Conservation (phyloP, 2,113 vertebrate species). For the Colius striatus region DNA sequence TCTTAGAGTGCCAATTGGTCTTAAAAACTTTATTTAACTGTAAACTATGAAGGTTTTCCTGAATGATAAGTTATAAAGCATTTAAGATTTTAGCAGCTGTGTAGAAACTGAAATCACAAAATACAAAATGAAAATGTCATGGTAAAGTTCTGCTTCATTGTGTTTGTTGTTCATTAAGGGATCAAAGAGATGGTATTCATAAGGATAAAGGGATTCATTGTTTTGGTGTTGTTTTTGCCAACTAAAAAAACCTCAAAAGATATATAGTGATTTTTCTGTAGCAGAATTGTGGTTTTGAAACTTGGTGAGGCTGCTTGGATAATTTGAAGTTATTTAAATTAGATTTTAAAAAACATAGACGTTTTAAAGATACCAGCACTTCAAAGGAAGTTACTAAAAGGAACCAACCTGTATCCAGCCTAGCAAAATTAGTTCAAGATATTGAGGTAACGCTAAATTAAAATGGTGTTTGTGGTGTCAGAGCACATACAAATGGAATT, state of each 20-base stretch:
- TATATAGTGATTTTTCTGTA: neutral
- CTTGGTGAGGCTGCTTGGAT: conserved; percentile 53
- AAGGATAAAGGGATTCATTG: conserved; percentile 38
- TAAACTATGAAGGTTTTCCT: conserved; percentile 1
- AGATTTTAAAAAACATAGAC: conserved; percentile 65
- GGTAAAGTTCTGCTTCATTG: conserved; percentile 6
- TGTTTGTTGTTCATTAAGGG: conserved; percentile 42
- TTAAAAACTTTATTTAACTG: conserved; percentile 35
- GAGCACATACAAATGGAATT: conserved; percentile 10
- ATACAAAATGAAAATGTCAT: conserved; percentile 5
- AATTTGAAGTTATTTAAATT: conserved; percentile 71
- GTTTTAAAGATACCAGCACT: conserved; percentile 72
- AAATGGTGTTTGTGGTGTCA: neutral
- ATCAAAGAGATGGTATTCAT: neutral
- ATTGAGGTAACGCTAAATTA: conserved; percentile 66
- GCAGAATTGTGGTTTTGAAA: conserved; percentile 33
- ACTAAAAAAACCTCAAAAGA: conserved; percentile 1
- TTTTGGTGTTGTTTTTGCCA: conserved; percentile 5
- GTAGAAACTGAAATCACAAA: conserved; percentile 26
- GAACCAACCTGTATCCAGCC: conserved; percentile 37
- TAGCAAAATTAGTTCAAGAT: conserved; percentile 70
- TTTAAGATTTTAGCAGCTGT: neutral
- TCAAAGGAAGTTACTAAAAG: conserved; percentile 72
- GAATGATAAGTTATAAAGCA: conserved; percentile 27
- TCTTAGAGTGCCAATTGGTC: neutral